phyloP scores from a whole-genome alignment of 2,888 invertebrate species.

The Coelopa pilipes region DNA sequence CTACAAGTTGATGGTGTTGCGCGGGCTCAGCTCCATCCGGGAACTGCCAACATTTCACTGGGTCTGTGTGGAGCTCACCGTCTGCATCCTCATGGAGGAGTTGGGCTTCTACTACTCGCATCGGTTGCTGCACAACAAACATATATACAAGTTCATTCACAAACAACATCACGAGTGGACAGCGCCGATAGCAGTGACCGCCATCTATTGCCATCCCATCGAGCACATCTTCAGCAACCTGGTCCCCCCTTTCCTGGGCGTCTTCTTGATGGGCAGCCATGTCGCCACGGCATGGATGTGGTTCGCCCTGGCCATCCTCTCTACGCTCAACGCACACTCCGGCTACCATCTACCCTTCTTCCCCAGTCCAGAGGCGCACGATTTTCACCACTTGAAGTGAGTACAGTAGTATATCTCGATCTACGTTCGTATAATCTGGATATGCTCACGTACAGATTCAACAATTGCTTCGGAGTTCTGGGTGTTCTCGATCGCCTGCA shows the following conservation, averaged over 20 bases:
- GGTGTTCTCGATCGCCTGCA: slow-evolving; percentile 85
- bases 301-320: slow-evolving; percentile 81
- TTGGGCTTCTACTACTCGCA: slow-evolving; percentile 87
- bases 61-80: slow-evolving; percentile 77
- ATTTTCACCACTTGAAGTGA: slow-evolving; percentile 88
- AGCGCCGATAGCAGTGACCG: slow-evolving; percentile 84
- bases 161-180: slow-evolving; percentile 91
- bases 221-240: slow-evolving; percentile 82
- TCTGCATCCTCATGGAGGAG: slow-evolving; percentile 82
- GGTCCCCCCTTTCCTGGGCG: slow-evolving; percentile 80
- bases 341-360: slow-evolving; percentile 89
- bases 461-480: slow-evolving; percentile 84
- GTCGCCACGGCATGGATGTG: slow-evolving; percentile 83
- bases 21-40: slow-evolving; percentile 75
- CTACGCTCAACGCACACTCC: slow-evolving; percentile 84
- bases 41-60: slow-evolving; percentile 82
- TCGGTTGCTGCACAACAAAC: slow-evolving; percentile 79
- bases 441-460: slow-evolving; percentile 73
- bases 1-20: slow-evolving; percentile 74
- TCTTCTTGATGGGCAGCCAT: slow-evolving; percentile 78
- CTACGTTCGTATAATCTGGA: background rate
- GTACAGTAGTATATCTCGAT: slow-evolving; percentile 45
- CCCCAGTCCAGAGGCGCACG: slow-evolving; percentile 87
- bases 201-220: slow-evolving; percentile 83
- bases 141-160: slow-evolving; percentile 83